Base-by-base conservation (phyloP, 2,888 invertebrate genomes). In the Scrobipalpa costella region DNA sequence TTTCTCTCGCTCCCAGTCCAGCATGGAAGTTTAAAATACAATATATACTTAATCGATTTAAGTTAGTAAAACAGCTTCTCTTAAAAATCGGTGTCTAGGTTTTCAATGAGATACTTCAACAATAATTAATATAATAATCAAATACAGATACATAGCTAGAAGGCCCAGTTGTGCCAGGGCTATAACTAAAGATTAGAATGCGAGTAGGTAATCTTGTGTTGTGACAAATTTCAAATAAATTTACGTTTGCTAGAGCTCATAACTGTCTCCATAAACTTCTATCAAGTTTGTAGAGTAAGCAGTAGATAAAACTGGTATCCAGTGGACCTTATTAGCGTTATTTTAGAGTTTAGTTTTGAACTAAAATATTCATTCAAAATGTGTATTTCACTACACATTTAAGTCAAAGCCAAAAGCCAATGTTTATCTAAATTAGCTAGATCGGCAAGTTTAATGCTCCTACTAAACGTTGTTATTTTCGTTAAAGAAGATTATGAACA, bases 211-310 rank as follows among this genome's bases (percentile, higher is more conserved):
- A 63, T 59, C 52, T 61, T 58, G 44, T 68, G 68, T 68, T 68
- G 66, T 65, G 66, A 68, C 66, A 55, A 65, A 65, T 38, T 58
- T 59, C 52, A 52, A 60, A 59, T 36, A 64, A 27, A 64, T 66
- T 66, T 63, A 64, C 63, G 64, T 15, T 50, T 61, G 60, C 62
- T 64, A 62, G 57, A 66, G 17, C 52, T 44, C 44, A 61, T 65
- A 64, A 63, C 59, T 62, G 67, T 66, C 68, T 44, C 59, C 49
- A 52, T 66, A 62, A 40, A 63, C 50, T 61, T 57, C 19, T 15
- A 58, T 62, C 63, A 62, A 61, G 61, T 66, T 66, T 65, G 40
- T 61, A 19, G 55, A 40, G 13, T 50, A 65, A 38, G 47, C 60
- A 57, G 11, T 9, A 17, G 40, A 40, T 36, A 36, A 11, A 36